A percentile compares a stretch with the other conserved stretches of the same genome.
Evolutionary conservation across 92 coral and sea anemone species (phyloP).

Genomic region (Actinernus sp.): DNA sequence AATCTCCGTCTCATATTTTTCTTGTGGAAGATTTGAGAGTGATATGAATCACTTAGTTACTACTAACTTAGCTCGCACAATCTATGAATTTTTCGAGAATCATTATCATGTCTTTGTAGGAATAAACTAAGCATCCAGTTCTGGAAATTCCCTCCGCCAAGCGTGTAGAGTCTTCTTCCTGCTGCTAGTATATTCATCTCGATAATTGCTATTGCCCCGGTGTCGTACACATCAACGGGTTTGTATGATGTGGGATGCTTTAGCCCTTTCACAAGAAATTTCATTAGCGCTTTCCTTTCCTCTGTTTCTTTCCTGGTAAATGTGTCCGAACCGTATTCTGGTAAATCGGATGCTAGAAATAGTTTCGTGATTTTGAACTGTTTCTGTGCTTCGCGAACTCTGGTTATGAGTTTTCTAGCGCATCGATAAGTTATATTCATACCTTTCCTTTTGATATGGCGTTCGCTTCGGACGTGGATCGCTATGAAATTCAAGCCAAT

Average conservation of each 20-base stretch:
- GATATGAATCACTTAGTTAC: not conserved
- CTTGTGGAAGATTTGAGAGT: no score
- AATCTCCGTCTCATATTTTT: no score
- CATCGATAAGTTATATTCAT: conserved; percentile 84
- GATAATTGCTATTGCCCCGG: conserved; percentile 87
- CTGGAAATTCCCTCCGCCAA: conserved; percentile 97
- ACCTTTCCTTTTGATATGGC: conserved; percentile 85
- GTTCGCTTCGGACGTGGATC: conserved; percentile 91
- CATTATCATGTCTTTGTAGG: conserved; percentile 47
- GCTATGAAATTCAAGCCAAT: conserved; percentile 78
- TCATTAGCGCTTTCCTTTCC: conserved; percentile 66
- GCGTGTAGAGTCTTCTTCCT: conserved; percentile 82
- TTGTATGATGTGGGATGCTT: conserved; percentile 71
- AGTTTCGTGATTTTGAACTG: conserved; percentile 44
- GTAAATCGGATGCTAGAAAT: conserved; percentile 91
- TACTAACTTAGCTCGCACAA: conserved; percentile 83
- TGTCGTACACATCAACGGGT: conserved; percentile 76
- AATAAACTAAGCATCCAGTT: conserved; percentile 88
- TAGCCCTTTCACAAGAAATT: conserved; percentile 52
- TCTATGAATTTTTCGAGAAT: conserved; percentile 69
- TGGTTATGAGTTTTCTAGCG: conserved; percentile 72
- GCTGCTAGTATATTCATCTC: conserved; percentile 96
- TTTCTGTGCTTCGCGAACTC: conserved; percentile 66
- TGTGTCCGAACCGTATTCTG: conserved; percentile 94
- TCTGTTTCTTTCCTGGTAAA: conserved; percentile 45